Percentiles rank a stretch among this genome's conserved stretches.
Conservation (phyloP, 2,888 invertebrate species). For the Agriopis leucophaearia region DNA sequence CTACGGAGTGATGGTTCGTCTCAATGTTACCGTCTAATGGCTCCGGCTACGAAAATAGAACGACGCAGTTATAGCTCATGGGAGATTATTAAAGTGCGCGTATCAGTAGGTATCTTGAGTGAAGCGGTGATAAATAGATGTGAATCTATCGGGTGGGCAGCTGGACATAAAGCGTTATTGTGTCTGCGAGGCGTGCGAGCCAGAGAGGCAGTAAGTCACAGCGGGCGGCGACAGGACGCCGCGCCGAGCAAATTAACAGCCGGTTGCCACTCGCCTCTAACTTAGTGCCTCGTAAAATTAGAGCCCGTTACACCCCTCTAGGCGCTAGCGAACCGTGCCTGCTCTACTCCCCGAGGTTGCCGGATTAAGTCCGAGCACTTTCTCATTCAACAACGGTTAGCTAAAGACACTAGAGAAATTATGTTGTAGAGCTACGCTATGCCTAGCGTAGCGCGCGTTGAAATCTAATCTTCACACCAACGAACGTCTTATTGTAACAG, state of each 20-base stretch:
- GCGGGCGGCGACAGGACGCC: conserved; percentile 82
- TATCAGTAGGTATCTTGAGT: conserved; percentile 52
- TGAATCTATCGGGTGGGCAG: conserved; percentile 52
- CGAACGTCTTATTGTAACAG: conserved; percentile 3
- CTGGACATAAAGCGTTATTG: conserved; percentile 61
- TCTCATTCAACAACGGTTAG: conserved; percentile 68
- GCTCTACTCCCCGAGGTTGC: conserved; percentile 61
- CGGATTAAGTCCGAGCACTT: conserved; percentile 64
- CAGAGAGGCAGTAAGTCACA: conserved; percentile 74
- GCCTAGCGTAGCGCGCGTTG: conserved; percentile 16
- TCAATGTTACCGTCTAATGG: conserved; percentile 65
- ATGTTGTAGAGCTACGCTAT: conserved; percentile 22
- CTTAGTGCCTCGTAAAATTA: conserved; percentile 85
- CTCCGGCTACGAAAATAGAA: conserved; percentile 55
- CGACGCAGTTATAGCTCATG: conserved; percentile 50
- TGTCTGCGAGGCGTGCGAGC: conserved; percentile 43
- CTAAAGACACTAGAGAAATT: conserved; percentile 52
- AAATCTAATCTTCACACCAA: conserved; percentile 35
- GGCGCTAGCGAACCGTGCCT: conserved; percentile 61
- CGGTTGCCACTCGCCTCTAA: conserved; percentile 80
- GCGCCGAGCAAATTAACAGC: conserved; percentile 83
- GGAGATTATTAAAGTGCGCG: conserved; percentile 56
- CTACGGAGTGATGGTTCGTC: conserved; percentile 59
- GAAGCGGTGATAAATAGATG: conserved; percentile 61
- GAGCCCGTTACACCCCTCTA: conserved; percentile 76